These are phyloP conservation scores for Ephialtes manifestator DNA, from an alignment of 2,888 invertebrate species.

Conservation along the genomic window DNA sequence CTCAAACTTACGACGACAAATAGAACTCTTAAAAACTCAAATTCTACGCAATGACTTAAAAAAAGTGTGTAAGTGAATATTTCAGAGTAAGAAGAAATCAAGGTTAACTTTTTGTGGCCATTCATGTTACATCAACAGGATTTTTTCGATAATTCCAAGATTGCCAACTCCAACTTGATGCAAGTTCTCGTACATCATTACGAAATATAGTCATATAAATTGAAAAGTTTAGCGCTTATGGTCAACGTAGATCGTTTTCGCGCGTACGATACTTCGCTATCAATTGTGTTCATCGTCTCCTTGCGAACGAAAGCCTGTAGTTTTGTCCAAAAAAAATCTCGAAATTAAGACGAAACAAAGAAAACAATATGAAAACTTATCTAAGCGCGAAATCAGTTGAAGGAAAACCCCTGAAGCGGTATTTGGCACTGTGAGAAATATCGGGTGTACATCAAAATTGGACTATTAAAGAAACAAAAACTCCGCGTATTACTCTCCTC, in stretches of 20 bases:
- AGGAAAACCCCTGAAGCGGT: slow-evolving; percentile 66
- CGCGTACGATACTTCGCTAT: slow-evolving; percentile 17
- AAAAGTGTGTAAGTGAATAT: background rate
- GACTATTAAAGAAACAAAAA: slow-evolving; percentile 62
- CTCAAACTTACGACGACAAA: too few relatives aligned
- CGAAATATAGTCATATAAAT: slow-evolving; percentile 9
- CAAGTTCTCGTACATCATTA: background rate
- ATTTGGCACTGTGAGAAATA: slow-evolving; percentile 85
- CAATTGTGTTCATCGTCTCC: slow-evolving; percentile 29
- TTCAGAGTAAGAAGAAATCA: background rate
- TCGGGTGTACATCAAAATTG: slow-evolving; percentile 61
- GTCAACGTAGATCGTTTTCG: slow-evolving; percentile 62
- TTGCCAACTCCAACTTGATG: background rate
- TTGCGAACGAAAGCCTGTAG: slow-evolving; percentile 1
- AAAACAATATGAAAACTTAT: slow-evolving; percentile 11
- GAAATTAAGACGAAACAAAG: background rate
- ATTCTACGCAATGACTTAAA: background rate
- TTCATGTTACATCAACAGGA: background rate
- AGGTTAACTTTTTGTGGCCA: background rate
- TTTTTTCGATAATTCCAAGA: background rate
- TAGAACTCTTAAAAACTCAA: too few relatives aligned
- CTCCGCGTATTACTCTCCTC: slow-evolving; percentile 37
- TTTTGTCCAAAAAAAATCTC: background rate
- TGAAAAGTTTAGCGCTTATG: slow-evolving; percentile 42
- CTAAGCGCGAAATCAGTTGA: slow-evolving; percentile 35